These are phyloP conservation scores for rabbit (Oryctolagus cuniculus) DNA, from an alignment of 2,113 vertebrate species.

Conservation along the genomic window DNA sequence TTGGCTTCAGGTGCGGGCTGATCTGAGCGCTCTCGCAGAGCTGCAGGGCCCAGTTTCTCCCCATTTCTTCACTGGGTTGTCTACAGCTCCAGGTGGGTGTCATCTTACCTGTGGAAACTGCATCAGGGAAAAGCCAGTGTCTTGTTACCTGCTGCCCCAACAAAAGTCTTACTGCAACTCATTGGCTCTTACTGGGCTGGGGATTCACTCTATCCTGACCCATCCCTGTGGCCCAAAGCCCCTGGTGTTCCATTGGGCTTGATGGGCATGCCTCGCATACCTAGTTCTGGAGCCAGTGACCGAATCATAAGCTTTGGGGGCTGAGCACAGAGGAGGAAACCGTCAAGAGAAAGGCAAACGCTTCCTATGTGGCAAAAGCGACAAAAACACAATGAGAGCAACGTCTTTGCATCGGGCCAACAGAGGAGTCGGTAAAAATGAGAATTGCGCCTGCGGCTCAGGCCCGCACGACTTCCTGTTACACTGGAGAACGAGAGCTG, in stretches of 20 bases:
- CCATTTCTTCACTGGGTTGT: neutral
- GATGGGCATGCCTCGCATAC: neutral
- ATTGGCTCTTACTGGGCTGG: neutral
- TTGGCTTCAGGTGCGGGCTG: neutral
- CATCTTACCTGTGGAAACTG: slow-evolving; percentile 23
- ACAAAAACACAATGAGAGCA: neutral
- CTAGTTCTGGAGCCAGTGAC: neutral
- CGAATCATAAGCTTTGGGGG: neutral
- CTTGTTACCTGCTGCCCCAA: neutral
- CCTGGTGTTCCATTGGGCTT: neutral
- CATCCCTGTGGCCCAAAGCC: neutral
- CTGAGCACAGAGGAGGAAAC: neutral
- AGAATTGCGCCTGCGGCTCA: neutral
- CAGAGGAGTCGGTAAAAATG: neutral
- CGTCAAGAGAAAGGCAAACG: neutral
- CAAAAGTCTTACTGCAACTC: neutral
- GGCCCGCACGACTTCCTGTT: neutral
- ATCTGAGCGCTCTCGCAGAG: neutral
- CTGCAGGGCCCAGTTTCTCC: neutral
- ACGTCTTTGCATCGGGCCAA: neutral
- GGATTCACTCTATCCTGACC: neutral
- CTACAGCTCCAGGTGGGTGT: neutral
- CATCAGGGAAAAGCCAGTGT: neutral
- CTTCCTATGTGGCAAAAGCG: neutral
- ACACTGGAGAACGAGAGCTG: neutral